These are phyloP conservation scores for Bombus waltoni DNA, from an alignment of 1,140 invertebrate species.

Conservation along the genomic window DNA sequence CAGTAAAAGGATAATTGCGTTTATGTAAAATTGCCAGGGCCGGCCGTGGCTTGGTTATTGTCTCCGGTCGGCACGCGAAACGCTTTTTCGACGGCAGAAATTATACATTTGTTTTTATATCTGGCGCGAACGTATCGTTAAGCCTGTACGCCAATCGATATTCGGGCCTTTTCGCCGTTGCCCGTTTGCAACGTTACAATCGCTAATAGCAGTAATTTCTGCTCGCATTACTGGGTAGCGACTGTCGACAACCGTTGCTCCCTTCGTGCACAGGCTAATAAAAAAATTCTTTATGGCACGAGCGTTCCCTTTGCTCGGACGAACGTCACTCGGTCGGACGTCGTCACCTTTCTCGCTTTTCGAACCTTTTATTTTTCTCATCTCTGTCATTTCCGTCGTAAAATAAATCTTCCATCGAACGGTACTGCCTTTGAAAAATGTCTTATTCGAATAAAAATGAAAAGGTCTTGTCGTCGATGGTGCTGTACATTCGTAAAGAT, in stretches of 20 bases:
- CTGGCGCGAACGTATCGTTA: constrained; percentile 53
- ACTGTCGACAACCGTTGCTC: constrained; percentile 54
- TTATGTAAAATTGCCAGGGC: constrained; percentile 47
- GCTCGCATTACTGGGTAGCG: constrained; percentile 44
- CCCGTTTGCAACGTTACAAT: constrained; percentile 64
- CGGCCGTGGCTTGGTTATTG: constrained; percentile 35
- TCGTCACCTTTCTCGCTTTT: not conserved
- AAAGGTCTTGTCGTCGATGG: not conserved
- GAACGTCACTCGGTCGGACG: constrained; percentile 43
- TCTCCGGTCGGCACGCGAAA: constrained; percentile 51
- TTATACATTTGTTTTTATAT: constrained; percentile 62
- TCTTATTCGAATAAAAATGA: not conserved
- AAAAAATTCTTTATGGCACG: constrained; percentile 64
- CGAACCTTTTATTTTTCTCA: not conserved
- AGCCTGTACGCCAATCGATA: constrained; percentile 48
- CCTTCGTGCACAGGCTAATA: constrained; percentile 53
- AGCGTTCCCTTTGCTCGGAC: constrained; percentile 30
- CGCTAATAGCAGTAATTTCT: constrained; percentile 69
- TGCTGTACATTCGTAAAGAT: not conserved
- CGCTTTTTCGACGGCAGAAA: constrained; percentile 58
- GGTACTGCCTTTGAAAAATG: not conserved
- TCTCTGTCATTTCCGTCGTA: no score
- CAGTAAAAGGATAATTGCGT: constrained; percentile 55
- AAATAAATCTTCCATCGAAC: not conserved
- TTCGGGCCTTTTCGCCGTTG: constrained; percentile 59